A percentile compares a stretch with the other conserved stretches of the same genome.
phyloP scores from a whole-genome alignment of 1,140 invertebrate genomes.

The Coptotermes formosanus region DNA sequence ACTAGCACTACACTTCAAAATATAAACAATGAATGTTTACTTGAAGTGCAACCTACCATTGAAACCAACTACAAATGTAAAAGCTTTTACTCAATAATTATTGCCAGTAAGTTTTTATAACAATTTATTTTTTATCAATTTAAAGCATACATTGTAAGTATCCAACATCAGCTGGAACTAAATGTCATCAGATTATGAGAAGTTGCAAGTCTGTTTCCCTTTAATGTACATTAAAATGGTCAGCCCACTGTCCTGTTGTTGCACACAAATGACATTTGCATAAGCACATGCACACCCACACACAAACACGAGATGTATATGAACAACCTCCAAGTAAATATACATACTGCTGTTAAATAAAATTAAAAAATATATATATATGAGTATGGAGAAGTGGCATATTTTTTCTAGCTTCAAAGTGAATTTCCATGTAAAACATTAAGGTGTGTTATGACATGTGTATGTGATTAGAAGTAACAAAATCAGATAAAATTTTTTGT shows the following conservation, averaged over 20 bases:
- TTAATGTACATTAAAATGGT: neutral
- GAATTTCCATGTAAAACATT: neutral
- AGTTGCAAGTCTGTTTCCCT: neutral
- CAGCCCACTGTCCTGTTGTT: neutral
- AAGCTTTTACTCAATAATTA: no score
- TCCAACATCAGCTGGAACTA: neutral
- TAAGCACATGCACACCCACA: neutral
- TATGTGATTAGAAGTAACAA: neutral
- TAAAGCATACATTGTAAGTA: no score
- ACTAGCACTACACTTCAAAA: no score
- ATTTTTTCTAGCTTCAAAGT: conserved; percentile 9
- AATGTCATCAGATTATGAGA: neutral
- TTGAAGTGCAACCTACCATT: no score
- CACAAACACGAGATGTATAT: neutral
- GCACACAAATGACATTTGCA: neutral
- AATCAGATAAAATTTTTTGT: neutral
- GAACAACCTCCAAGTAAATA: neutral
- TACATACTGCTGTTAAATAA: neutral
- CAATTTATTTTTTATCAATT: no score
- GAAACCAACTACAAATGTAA: no score
- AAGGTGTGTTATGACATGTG: neutral
- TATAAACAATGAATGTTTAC: no score
- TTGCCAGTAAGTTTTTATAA: no score
- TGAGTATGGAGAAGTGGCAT: neutral
- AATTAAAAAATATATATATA: neutral